Evolutionary conservation across 2,888 invertebrate genomes (phyloP), one percentile per base, ranked within the genome.

Genomic region (Neocrepidodera transversa): DNA sequence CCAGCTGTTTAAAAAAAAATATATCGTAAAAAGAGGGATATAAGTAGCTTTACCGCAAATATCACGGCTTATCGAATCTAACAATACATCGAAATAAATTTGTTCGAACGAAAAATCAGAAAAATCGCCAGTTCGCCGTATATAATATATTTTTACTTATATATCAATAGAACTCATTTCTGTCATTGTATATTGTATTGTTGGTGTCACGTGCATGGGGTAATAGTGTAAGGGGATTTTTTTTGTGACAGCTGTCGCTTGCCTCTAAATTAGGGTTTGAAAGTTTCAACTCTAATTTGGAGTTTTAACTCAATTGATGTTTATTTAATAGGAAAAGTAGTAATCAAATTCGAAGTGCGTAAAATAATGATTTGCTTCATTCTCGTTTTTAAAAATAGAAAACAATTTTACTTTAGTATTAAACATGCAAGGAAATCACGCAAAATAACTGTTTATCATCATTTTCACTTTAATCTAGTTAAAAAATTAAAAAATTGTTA

Each of bases 181-280:
- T 50, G 42, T 23, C 35, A 42, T 42, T 49, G 56, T 56, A 56
- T 56, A 49, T 28, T 42, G 42, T 42, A 49, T 56, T 32, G 32
- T 32, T 32, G 11, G 11, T 32, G 32, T 32, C 32, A 32, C 56
- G 49, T 40, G 56, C 49, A 42, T 49, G 30, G 49, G 49, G 56
- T 40, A 42, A 17, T 8, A 38, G 38, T 32, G 20, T 26, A 42
- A 40, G 56, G 56, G 56, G 55, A 40, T 30, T 6, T 56, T 56
- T 56, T 56, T 56, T 56, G 26, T 56, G 49, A 56, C 56, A 56
- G 49, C 56, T 56, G 56, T 43, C 49, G 56, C 38, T 13, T 4
- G n/a, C 28, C 42, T 32, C 17, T 43, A 18, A 16, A 32, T 32
- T 32, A 20, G 40, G 56, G 42, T 56, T 49, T 30, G 35, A 23